Evolutionary conservation across 2,888 invertebrate genomes (phyloP), one percentile per base, ranked within the genome.

Genomic region (Diogma glabrata): DNA sequence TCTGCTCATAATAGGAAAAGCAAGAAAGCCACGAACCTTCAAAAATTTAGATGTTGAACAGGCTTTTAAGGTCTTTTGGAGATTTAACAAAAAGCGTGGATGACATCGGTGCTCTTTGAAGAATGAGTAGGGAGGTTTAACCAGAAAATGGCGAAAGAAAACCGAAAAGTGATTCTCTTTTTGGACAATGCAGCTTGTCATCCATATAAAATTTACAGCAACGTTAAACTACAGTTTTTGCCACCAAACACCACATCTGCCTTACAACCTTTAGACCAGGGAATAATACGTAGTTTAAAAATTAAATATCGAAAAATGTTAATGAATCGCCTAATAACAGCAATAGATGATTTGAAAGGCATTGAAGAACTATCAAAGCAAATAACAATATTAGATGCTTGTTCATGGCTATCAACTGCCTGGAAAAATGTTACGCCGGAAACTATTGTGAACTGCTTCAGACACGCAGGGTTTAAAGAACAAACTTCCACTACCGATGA

Each of bases 341-440:
- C 43, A 43, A 43, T 43, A 20, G 43, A 43, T 43, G 43, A 43
- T 22, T 20, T 14, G 3, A 7, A 43, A 22, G 43, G 43, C 22
- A 16, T 33, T 14, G 22, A 17, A 20, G 19, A 40, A 40, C 19
- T 17, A 40, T 40, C 19, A 19, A 40, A 40, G 40, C 40, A 40
- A 9, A 40, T 40, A 40, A 40, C 40, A 5, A 4, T 40, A 20
- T 19, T 43, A 43, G 43, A 43, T 43, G 43, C 43, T 6, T 43
- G 43, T 43, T 43, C 22, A 1, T 43, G 22, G 43, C n/a, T n/a
- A n/a, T n/a, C 43, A 20, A 43, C 43, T 3, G 17, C 38, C 9
- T 38, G 38, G 38, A 38, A 17, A 38, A 38, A 38, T 38, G 19
- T 19, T 20, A 20, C 43, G 19, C 7, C 20, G 43, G 20, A 20